Evolutionary conservation across 2,797 vertebrate genomes (phyloP).

Genomic region (Neosilurus hyrtlii): DNA sequence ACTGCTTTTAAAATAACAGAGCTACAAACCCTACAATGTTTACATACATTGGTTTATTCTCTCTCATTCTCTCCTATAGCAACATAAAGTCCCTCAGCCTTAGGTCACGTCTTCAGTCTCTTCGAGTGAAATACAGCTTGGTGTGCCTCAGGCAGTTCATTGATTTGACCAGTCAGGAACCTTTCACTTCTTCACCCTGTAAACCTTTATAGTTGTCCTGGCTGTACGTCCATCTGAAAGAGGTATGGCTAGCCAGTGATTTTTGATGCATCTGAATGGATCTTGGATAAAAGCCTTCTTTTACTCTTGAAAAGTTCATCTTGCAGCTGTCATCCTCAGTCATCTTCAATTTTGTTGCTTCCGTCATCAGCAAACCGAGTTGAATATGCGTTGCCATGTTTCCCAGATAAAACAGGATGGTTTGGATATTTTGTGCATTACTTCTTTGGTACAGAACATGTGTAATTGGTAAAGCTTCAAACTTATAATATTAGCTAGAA

Average conservation of each 20-base stretch:
- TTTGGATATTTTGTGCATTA: background rate
- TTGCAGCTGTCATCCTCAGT: slow-evolving; percentile 9
- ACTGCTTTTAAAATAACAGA: background rate
- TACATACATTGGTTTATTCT: background rate
- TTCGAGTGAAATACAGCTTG: slow-evolving; percentile 6
- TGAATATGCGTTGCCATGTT: background rate
- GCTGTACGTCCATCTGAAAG: background rate
- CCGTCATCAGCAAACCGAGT: too few species aligned
- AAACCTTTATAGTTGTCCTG: slow-evolving; percentile 1
- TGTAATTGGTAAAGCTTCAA: background rate
- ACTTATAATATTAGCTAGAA: too few species aligned
- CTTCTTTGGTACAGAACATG: background rate
- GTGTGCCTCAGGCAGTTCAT: background rate
- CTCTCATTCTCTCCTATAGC: background rate
- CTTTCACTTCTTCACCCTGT: slow-evolving; percentile 4
- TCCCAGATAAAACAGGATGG: slow-evolving; percentile 3
- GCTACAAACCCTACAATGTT: background rate
- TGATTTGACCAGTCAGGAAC: background rate
- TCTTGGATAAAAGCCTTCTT: background rate
- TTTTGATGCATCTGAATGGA: background rate
- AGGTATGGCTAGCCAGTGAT: slow-evolving; percentile 3
- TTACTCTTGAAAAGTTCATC: slow-evolving; percentile 9
- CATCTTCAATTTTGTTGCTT: background rate
- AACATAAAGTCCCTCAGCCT: background rate
- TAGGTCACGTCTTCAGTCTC: background rate